Percentiles rank a stretch among this genome's conserved stretches.
phyloP scores from a whole-genome alignment of 2,113 vertebrate genomes.

The Gymnorhina tibicen region DNA sequence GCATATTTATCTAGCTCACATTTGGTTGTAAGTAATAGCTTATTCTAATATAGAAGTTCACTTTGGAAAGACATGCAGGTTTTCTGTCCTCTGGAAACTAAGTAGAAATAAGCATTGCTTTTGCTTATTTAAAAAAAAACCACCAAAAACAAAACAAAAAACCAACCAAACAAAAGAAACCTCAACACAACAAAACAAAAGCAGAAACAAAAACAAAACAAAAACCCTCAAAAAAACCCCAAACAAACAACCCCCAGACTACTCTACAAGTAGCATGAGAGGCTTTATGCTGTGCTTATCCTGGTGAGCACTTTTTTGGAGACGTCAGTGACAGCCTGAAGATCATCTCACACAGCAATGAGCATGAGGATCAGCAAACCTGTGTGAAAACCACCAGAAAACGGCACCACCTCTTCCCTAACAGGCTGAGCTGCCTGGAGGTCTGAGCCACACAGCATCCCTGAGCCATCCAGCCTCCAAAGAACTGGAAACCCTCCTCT shows the following conservation, averaged over 20 bases:
- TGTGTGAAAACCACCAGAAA: neutral
- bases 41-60: neutral
- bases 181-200: neutral
- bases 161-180: neutral
- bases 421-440: neutral
- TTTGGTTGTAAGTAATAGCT: neutral
- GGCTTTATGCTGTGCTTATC: neutral
- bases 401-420: neutral
- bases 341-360: fast-evolving
- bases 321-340: neutral
- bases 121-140: neutral
- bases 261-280: fast-evolving
- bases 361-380: neutral
- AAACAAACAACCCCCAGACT: neutral
- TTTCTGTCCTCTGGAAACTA: neutral
- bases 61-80: neutral
- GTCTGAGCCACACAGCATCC: neutral
- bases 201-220: neutral
- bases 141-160: no score
- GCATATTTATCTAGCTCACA: neutral
- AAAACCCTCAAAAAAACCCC: neutral
- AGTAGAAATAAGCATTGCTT: neutral
- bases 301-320: neutral
- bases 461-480: neutral
- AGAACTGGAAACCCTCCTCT: neutral